These are phyloP conservation scores for Notothenia rossii DNA, from an alignment of 2,113 vertebrate genomes.

Conservation along the genomic window DNA sequence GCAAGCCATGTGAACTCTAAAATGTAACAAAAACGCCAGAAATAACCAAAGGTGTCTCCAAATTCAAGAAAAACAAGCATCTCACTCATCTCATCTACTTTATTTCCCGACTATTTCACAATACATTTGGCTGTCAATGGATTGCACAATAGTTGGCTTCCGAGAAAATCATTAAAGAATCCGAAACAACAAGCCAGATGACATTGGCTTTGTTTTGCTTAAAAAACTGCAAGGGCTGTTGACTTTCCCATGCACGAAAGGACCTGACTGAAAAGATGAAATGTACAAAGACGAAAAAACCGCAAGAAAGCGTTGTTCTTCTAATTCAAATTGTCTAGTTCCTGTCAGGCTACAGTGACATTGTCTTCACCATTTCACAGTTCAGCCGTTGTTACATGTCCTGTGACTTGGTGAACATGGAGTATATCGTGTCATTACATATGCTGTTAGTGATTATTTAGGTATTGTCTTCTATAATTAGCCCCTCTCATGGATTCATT, in stretches of 20 bases:
- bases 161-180: conserved; percentile 12
- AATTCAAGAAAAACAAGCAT: conserved; percentile 13
- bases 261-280: background rate
- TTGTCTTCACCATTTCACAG: background rate
- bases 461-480: conserved; percentile 8
- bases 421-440: background rate
- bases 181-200: background rate
- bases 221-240: background rate
- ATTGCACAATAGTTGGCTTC: conserved; percentile 14
- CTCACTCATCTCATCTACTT: conserved; percentile 1
- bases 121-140: background rate
- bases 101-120: background rate
- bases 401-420: background rate
- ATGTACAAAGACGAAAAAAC: background rate
- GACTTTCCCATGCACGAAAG: background rate
- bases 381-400: background rate
- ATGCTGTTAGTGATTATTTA: background rate
- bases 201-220: background rate
- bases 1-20: conserved; percentile 1
- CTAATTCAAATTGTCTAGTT: background rate
- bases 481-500: conserved; percentile 8
- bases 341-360: background rate
- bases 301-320: background rate
- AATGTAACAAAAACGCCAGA: conserved; percentile 1
- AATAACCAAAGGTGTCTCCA: conserved; percentile 4